Conservation (phyloP, 1,140 invertebrate species). For the Drosophila sechellia region DNA sequence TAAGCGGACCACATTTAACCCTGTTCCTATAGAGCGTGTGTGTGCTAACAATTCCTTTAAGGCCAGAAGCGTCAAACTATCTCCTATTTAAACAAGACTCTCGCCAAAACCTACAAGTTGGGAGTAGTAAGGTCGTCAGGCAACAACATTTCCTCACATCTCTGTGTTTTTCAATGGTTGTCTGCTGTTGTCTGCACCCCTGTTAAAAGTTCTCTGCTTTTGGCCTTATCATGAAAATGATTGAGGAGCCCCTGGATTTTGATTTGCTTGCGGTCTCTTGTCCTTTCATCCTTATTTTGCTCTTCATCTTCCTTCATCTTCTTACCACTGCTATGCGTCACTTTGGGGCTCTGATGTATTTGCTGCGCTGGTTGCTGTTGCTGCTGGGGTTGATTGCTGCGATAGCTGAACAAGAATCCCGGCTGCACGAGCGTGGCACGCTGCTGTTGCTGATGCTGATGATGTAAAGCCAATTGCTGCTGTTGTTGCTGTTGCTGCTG, state of each 20-base stretch:
- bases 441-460: conserved; percentile 58
- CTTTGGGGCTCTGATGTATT: conserved; percentile 57
- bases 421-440: conserved; percentile 77
- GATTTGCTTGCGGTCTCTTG: conserved; percentile 51
- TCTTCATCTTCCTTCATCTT: conserved; percentile 22
- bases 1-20: conserved; percentile 24
- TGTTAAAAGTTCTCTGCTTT: not conserved
- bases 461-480: conserved; percentile 44
- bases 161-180: not conserved
- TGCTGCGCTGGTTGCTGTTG: conserved; percentile 42
- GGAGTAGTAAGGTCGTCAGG: too few species aligned
- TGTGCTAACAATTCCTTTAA: conserved; percentile 3
- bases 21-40: conserved; percentile 41
- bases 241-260: conserved; percentile 3
- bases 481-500: conserved; percentile 64
- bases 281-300: conserved; percentile 29
- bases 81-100: not conserved
- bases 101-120: too few species aligned
- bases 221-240: not conserved
- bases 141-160: too few species aligned
- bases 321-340: conserved; percentile 79
- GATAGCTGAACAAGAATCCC: conserved; percentile 77
- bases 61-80: not conserved
- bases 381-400: conserved; percentile 62
- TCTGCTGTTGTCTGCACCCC: not conserved